A percentile compares a stretch with the other conserved stretches of the same genome.
Conservation (phyloP, 2,113 vertebrate genomes). For the Gadus chalcogrammus region DNA sequence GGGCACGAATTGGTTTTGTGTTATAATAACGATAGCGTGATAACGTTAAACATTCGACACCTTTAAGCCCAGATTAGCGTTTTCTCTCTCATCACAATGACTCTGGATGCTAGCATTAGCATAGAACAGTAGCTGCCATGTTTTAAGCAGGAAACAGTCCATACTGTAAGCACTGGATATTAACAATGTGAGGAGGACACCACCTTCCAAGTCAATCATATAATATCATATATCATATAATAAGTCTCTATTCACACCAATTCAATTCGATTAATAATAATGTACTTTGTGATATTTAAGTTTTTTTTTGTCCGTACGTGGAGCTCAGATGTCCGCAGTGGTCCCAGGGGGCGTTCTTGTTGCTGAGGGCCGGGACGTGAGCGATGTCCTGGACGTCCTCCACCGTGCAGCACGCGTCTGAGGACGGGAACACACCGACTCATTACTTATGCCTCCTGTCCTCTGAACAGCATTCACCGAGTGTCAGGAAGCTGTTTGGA, state of each 20-base stretch:
- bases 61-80: not conserved
- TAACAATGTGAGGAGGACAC: too few relatives aligned
- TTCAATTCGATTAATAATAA: not conserved
- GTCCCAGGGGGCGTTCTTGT: slow-evolving; percentile 66
- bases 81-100: not conserved
- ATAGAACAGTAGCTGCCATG: too few relatives aligned
- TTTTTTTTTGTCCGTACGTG: slow-evolving; percentile 64
- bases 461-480: too few relatives aligned
- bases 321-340: slow-evolving; percentile 70
- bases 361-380: slow-evolving; percentile 44
- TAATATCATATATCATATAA: too few relatives aligned
- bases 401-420: slow-evolving; percentile 72
- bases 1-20: too few relatives aligned
- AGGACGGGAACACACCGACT: slow-evolving; percentile 7
- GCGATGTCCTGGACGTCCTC: slow-evolving; percentile 59
- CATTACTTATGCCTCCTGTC: too few relatives aligned
- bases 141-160: not conserved
- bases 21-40: too few relatives aligned
- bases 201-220: not conserved
- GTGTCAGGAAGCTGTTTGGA: too few relatives aligned
- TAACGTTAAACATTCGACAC: too few relatives aligned
- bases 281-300: too few relatives aligned
- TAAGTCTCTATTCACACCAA: too few relatives aligned
- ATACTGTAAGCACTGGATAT: too few relatives aligned
- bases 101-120: not conserved